Evolutionary conservation across 2,888 invertebrate genomes (phyloP), one percentile per base, ranked within the genome.

Genomic region (Galeopsomyia nigrocyanea): DNA sequence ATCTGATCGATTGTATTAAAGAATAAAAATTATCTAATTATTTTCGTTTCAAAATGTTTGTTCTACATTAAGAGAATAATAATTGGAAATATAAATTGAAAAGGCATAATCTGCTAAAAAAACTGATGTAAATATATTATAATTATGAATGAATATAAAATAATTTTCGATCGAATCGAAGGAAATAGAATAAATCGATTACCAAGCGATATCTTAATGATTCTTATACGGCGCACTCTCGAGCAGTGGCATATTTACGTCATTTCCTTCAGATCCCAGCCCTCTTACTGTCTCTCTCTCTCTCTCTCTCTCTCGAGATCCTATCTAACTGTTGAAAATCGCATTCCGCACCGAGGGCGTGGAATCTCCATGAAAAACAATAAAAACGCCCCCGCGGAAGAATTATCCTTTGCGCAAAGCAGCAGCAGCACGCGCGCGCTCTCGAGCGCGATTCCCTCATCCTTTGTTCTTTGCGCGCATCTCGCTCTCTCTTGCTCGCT

Each of bases 401-500:
- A 81, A 80, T 82, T 80, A 80, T 80, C 78, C 77, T 71, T 71
- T 74, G 74, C 78, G 78, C 78, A 79, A 78, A 79, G 76, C 77
- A 77, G n/a, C n/a, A n/a, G n/a, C n/a, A n/a, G n/a, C 78, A 76
- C 77, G 74, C 76, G 75, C 77, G 71, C 68, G 75, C 74, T 73
- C 73, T 57, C 64, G 58, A 39, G 26, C 68, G 56, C 68, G 60
- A 26, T 49, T 64, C 55, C 61, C 69, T 74, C 74, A 64, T 39
- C 75, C 73, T 77, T 75, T 75, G 71, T 72, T 72, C 70, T 47
- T 66, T 67, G 58, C 58, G 7, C 17, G 21, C 56, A n/a, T 72
- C 62, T 73, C 74, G 67, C 56, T 62, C 55, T 63, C 55, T 46
- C 64, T 7, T 57, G n/a, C 46, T 31, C 16, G 10, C 39, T 14